Conservation (phyloP, 2,888 invertebrate species). For the Euzophera pinguis region DNA sequence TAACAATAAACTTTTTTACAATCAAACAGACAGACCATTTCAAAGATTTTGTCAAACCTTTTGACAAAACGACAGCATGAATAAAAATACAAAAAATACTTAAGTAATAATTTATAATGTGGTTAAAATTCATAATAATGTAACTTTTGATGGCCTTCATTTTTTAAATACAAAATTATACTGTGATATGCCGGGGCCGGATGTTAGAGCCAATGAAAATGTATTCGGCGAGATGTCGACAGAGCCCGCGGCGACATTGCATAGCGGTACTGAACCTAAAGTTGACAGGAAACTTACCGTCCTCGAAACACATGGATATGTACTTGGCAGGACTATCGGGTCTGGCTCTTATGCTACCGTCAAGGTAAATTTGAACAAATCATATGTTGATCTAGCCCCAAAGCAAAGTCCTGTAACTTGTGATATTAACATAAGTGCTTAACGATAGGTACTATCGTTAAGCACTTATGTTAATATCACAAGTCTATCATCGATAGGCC, state of each 20-base stretch:
- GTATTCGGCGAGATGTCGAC: conserved; percentile 73
- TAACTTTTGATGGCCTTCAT: conserved; percentile 49
- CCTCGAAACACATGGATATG: conserved; percentile 88
- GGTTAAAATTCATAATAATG: conserved; percentile 64
- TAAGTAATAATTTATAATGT: conserved; percentile 53
- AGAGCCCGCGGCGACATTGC: conserved; percentile 66
- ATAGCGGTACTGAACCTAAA: conserved; percentile 65
- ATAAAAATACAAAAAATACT: conserved; percentile 48
- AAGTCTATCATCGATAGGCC: too few species aligned
- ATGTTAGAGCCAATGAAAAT: conserved; percentile 73
- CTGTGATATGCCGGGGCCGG: conserved; percentile 78
- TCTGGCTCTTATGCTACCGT: conserved; percentile 92
- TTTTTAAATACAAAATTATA: conserved; percentile 50
- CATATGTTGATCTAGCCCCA: neutral
- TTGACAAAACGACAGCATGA: conserved; percentile 66
- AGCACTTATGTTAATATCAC: too few species aligned
- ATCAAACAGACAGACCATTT: conserved; percentile 10
- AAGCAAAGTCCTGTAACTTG: conserved; percentile 10
- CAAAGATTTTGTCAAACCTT: conserved; percentile 26
- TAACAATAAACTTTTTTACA: conserved; percentile 14
- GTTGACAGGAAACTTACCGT: conserved; percentile 80
- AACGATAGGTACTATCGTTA: too few species aligned
- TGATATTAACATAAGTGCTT: too few species aligned
- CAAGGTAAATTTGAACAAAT: conserved; percentile 69
- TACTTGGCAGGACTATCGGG: conserved; percentile 87